Evolutionary conservation across 2,797 vertebrate species (phyloP).

Genomic region (Psittacula derbiana): DNA sequence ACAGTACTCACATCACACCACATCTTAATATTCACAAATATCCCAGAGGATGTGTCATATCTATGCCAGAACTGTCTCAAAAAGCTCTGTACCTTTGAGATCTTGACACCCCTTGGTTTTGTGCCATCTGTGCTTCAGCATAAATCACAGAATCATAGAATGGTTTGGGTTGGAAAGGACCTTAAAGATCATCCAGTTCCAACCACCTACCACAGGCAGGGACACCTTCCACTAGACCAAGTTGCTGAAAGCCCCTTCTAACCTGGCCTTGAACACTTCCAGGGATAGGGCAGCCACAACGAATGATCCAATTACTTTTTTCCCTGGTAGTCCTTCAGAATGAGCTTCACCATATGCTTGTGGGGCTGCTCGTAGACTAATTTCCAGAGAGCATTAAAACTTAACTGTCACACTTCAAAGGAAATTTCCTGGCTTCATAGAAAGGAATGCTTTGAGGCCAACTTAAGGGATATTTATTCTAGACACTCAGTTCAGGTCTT

Average conservation of each 20-base stretch:
- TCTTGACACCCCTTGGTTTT: background rate
- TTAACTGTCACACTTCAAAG: background rate
- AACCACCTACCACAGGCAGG: background rate
- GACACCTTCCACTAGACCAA: background rate
- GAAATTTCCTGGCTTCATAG: background rate
- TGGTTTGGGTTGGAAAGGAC: background rate
- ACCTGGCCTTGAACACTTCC: background rate
- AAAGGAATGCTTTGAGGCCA: background rate
- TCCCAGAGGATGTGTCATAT: background rate
- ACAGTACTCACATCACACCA: background rate
- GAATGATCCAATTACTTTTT: background rate
- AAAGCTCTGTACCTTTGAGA: background rate
- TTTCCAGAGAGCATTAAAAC: background rate
- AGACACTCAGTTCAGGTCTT: background rate
- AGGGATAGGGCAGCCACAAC: background rate
- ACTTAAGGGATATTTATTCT: background rate
- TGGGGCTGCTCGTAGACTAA: background rate
- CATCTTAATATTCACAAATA: background rate
- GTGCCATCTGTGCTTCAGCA: background rate
- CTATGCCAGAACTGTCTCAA: background rate
- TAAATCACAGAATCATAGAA: background rate
- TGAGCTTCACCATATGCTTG: background rate
- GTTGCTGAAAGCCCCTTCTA: background rate
- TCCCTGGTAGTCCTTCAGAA: background rate
- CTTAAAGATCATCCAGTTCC: background rate